phyloP scores from a whole-genome alignment of 2,113 vertebrate genomes.

The Cyanoramphus novaezelandiae region DNA sequence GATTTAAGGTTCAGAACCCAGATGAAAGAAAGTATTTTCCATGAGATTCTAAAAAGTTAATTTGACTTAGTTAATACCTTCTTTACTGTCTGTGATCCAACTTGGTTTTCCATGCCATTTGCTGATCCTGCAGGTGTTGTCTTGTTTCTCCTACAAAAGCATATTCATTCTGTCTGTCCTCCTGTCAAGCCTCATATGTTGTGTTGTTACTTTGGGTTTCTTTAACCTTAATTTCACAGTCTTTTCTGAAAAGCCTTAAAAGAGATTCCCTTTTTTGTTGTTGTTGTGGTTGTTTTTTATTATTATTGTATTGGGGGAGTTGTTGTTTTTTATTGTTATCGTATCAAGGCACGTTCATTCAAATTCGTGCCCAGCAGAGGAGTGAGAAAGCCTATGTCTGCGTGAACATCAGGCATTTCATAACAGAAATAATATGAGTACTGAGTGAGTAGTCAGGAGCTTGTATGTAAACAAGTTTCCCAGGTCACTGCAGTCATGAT shows the following conservation, averaged over 20 bases:
- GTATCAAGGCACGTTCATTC: neutral
- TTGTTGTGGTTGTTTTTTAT: neutral
- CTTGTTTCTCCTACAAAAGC: neutral
- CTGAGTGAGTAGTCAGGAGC: neutral
- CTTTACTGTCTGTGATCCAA: neutral
- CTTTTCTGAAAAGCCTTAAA: neutral
- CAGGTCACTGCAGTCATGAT: neutral
- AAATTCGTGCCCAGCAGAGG: neutral
- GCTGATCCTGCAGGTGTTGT: neutral
- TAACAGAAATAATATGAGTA: neutral
- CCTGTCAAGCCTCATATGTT: neutral
- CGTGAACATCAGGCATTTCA: neutral
- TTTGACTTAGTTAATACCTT: neutral
- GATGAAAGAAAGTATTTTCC: neutral
- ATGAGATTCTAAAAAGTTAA: fast-evolving
- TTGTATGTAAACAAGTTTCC: neutral
- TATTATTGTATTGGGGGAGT: neutral
- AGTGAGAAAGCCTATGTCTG: neutral
- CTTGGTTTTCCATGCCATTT: neutral
- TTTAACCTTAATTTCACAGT: neutral
- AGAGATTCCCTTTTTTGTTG: neutral
- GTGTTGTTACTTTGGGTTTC: neutral
- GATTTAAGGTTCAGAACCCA: neutral
- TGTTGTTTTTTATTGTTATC: neutral
- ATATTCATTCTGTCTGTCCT: neutral